phyloP scores from a whole-genome alignment of 2,113 vertebrate genomes.

The Ranitomeya variabilis region DNA sequence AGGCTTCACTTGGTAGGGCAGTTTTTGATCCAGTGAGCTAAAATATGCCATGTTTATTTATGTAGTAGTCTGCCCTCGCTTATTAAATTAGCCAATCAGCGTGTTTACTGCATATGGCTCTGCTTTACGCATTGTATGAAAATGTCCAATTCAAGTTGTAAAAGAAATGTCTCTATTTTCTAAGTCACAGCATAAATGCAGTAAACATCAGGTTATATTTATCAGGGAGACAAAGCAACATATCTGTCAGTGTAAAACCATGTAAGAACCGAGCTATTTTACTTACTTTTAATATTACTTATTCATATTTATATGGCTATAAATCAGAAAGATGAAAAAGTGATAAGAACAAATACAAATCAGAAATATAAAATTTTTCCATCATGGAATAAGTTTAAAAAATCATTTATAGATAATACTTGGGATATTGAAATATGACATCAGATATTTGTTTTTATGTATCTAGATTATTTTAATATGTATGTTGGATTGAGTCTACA shows the following conservation, averaged over 20 bases:
- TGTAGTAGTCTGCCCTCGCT: slow-evolving; percentile 56
- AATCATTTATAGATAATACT: too few relatives aligned
- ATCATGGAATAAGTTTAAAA: too few relatives aligned
- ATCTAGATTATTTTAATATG: too few relatives aligned
- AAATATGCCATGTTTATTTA: slow-evolving; percentile 68
- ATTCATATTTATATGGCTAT: background rate
- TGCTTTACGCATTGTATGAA: slow-evolving; percentile 6
- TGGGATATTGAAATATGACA: too few relatives aligned
- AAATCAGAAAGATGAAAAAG: background rate
- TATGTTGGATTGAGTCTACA: too few relatives aligned
- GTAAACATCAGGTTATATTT: background rate
- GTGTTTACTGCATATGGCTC: slow-evolving; percentile 53
- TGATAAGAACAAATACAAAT: too few relatives aligned
- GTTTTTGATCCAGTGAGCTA: background rate
- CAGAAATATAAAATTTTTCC: too few relatives aligned
- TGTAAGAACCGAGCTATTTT: background rate
- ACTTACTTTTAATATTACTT: background rate
- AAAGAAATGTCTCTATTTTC: background rate
- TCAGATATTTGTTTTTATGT: too few relatives aligned
- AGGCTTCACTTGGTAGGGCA: slow-evolving; percentile 55
- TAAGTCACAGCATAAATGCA: background rate
- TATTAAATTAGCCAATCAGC: slow-evolving; percentile 59
- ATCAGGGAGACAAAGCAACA: background rate
- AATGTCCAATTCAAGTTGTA: background rate
- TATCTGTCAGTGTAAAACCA: background rate